Evolutionary conservation across 2,113 vertebrate species (phyloP), one percentile per base, ranked within the genome.

Genomic region (Bagarius yarrelli): DNA sequence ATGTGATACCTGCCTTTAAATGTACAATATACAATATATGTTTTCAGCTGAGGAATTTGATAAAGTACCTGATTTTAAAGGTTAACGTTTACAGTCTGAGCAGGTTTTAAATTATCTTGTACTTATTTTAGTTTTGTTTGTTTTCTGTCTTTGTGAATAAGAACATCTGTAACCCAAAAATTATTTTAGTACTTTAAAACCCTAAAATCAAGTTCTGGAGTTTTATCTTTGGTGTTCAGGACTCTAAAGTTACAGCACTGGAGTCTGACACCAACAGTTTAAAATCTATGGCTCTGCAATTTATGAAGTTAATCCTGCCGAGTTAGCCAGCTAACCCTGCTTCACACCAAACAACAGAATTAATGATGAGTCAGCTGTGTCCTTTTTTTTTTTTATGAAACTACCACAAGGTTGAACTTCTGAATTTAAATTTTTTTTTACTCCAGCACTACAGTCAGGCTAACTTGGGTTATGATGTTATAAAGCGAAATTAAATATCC

Each of bases 281-380:
- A 57, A 44, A 23, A 36, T 55, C 21, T 1, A 73, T 12, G 47
- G 27, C 60, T 55, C 70, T 55, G 11, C 15, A 64, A 21, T n/a
- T 64, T 25, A 57, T 76, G 9, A 23, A 59, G 21, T 71, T 30
- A 23, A 6, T 64, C 19, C 21, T 55, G 74, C 44, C 63, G 59
- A 74, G 44, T 81, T 74, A 81, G 79, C 70, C 79, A 27, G 70
- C 79, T 81, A 81, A 81, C 79, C 53, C 79, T 64, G 53, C 36
- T 25, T 53, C 50, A 40, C 56, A 71, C 1, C 59, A 15, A 23
- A 59, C 32, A 30, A 19, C 21, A n/a, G 15, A 69, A 69, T 44
- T 70, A 32, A 8, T 52, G 36, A 40, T 69, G 23, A 23, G 32
- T 40, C 14, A 19, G 15, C 64, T 15, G 4, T 25, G n/a, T 47